phyloP scores from a whole-genome alignment of 2,888 invertebrate species.

The Globia sparganii region DNA sequence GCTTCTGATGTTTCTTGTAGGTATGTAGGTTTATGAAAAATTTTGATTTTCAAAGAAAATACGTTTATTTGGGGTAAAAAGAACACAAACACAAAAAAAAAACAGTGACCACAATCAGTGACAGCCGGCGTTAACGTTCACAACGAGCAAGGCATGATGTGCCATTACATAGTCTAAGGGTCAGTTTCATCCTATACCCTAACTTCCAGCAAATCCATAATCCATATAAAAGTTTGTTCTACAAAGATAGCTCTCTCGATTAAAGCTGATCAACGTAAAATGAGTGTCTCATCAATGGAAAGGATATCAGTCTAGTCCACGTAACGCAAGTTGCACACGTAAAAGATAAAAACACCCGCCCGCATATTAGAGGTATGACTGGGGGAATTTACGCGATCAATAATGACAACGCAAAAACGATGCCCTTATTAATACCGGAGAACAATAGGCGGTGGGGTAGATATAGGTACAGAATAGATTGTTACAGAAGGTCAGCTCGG shows the following conservation, averaged over 20 bases:
- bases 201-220: not conserved
- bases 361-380: conserved; percentile 56
- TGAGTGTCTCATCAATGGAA: not conserved
- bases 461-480: conserved; percentile 5
- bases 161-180: too few relatives aligned
- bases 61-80: too few relatives aligned
- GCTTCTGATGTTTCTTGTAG: not conserved
- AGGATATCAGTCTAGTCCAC: not conserved
- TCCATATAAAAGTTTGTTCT: not conserved
- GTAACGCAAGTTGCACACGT: conserved; percentile 3
- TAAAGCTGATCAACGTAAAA: not conserved
- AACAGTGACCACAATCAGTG: too few relatives aligned
- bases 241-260: not conserved
- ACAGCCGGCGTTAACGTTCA: not conserved
- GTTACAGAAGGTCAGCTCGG: conserved; percentile 13
- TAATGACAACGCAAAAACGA: conserved; percentile 64
- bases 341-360: conserved; percentile 33
- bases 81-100: too few relatives aligned
- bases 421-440: conserved; percentile 59
- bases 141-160: not conserved
- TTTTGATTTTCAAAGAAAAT: not conserved
- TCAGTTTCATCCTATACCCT: not conserved
- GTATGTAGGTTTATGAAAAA: not conserved
- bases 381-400: conserved; percentile 58
- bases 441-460: conserved; percentile 56